phyloP scores from a whole-genome alignment of 2,888 invertebrate species.

The Drosophila birchii region DNA sequence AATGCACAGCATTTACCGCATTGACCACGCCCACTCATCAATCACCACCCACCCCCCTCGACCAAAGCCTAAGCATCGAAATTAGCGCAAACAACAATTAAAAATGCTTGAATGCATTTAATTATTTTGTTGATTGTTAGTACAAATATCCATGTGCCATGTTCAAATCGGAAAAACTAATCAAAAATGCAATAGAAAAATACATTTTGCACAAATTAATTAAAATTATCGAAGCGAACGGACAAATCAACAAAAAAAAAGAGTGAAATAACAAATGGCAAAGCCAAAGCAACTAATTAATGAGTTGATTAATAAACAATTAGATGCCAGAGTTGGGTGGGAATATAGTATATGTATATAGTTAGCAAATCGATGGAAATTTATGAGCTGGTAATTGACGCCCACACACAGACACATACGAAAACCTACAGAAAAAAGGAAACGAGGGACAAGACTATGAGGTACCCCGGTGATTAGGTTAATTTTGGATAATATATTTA shows the following conservation, averaged over 20 bases:
- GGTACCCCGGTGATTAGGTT: not conserved
- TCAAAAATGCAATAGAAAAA: conserved; percentile 71
- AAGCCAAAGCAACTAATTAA: conserved; percentile 52
- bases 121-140: conserved; percentile 70
- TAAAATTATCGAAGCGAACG: conserved; percentile 63
- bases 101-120: conserved; percentile 81
- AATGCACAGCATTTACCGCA: conserved; percentile 48
- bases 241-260: conserved; percentile 46
- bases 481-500: not conserved
- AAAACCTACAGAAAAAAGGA: not conserved
- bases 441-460: not conserved
- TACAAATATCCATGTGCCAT: conserved; percentile 54
- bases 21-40: conserved; percentile 18
- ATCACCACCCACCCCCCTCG: not conserved
- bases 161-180: conserved; percentile 61
- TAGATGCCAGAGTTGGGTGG: conserved; percentile 11
- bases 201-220: conserved; percentile 66
- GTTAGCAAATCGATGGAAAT: conserved; percentile 44
- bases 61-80: conserved; percentile 56
- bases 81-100: conserved; percentile 72
- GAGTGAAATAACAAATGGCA: conserved; percentile 48
- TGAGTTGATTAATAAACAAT: conserved; percentile 70
- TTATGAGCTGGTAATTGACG: conserved; percentile 57
- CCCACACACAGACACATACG: conserved; percentile 43
- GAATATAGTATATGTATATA: conserved; percentile 3